Evolutionary conservation across 2,888 invertebrate species (phyloP).

Genomic region (Chaitophorus viminalis): DNA sequence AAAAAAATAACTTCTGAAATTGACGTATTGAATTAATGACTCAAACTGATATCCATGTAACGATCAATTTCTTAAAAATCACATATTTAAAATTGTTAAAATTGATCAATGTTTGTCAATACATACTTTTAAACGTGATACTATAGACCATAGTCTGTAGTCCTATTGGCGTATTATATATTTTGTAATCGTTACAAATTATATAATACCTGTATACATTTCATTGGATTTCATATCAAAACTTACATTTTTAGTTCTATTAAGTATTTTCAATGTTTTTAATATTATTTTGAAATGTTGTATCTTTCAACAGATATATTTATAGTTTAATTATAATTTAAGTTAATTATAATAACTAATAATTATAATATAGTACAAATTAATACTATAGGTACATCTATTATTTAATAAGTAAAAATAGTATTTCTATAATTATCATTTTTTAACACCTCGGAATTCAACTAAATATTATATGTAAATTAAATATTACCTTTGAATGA

Average conservation of each 20-base stretch:
- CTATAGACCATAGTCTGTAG: not conserved
- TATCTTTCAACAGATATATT: too few relatives aligned
- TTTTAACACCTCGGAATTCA: too few relatives aligned
- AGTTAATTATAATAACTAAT: too few relatives aligned
- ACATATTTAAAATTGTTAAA: not conserved
- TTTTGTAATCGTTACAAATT: not conserved
- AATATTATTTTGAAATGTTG: not conserved
- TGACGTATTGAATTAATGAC: slow-evolving; percentile 11
- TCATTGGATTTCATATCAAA: not conserved
- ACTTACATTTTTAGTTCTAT: not conserved
- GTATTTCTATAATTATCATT: too few relatives aligned
- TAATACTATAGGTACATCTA: too few relatives aligned
- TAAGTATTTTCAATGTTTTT: not conserved
- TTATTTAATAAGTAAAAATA: too few relatives aligned
- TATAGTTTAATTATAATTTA: too few relatives aligned
- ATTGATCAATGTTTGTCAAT: not conserved
- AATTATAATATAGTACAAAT: too few relatives aligned
- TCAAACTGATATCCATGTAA: not conserved
- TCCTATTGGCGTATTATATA: not conserved
- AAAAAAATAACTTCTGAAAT: slow-evolving; percentile 15
- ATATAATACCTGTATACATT: not conserved
- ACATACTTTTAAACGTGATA: not conserved
- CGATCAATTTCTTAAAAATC: not conserved
- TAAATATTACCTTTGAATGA: too few relatives aligned
- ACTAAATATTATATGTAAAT: too few relatives aligned